Evolutionary conservation across 2,888 invertebrate species (phyloP).

Genomic region (Euzetes globulus): DNA sequence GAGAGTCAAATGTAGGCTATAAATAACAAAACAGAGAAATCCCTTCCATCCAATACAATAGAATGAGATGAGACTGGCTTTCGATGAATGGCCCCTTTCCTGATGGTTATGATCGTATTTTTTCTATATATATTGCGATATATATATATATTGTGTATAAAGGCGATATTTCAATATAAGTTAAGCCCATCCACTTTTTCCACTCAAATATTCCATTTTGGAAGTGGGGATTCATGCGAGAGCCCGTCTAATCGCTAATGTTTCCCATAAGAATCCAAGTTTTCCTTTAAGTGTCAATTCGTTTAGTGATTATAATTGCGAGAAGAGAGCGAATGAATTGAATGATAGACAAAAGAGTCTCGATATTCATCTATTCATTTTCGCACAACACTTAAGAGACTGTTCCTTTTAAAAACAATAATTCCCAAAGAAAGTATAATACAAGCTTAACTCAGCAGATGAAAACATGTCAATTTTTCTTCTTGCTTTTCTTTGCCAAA

Average conservation of each 20-base stretch:
- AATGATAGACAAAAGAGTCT: background rate
- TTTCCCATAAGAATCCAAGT: constrained; percentile 12
- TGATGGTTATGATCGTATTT: constrained; percentile 20
- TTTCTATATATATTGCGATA: background rate
- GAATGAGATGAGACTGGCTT: background rate
- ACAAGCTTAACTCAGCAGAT: too few relatives aligned
- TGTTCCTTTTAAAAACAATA: background rate
- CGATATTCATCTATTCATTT: background rate
- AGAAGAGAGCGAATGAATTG: background rate
- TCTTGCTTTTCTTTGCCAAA: too few relatives aligned
- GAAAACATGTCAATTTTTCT: too few relatives aligned
- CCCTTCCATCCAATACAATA: constrained; percentile 6
- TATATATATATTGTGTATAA: background rate
- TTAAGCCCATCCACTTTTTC: background rate
- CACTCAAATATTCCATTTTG: constrained; percentile 11
- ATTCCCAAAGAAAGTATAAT: background rate
- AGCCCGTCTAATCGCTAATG: constrained; percentile 22
- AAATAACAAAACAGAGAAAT: constrained; percentile 15
- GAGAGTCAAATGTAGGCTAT: constrained; percentile 1
- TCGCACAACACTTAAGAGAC: background rate
- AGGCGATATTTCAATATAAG: constrained; percentile 1
- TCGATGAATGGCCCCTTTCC: constrained; percentile 20
- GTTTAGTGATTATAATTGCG: constrained; percentile 23
- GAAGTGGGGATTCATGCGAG: background rate
- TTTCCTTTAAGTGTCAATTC: constrained; percentile 27